Base-by-base conservation (phyloP, 1,140 invertebrate genomes). In the Rhizoglyphus robini region DNA sequence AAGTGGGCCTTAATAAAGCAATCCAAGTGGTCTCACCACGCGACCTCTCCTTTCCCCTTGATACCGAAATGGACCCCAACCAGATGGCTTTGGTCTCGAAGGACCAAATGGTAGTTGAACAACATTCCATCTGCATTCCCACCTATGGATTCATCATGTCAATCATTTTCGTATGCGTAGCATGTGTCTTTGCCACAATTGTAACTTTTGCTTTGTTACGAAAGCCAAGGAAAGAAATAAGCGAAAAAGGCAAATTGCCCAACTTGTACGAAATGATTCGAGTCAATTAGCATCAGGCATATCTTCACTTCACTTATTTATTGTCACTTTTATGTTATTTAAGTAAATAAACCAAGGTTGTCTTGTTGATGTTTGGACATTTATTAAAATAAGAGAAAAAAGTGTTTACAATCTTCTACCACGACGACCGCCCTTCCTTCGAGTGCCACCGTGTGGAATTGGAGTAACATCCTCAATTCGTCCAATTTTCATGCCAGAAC, bases 401-500 rank as follows among this genome's bases (percentile, higher is more conserved):
- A 2, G 3, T 3, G n/a, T 60, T 86, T 96, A 99, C 82, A 99
- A 83, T 81, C 96, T 85, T 78, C 96, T 87, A 83, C 96, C 96
- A 81, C 96, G 86, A 75, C 96, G 85, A 82, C 96, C 96, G 76
- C 96, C 96, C 88, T 99, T 99, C 82, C 95, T 92, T 74, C 96
- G 86, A 23, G 95, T 99, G 34, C 90, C 90, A 79, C 99, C 96
- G 66, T 94, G 96, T 74, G 96, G 96, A 79, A 99, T 96, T 15
- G 96, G 96, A 8, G 96, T 99, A 0, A 99, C 96, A 83, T 99
- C 96, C 80, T 83, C 82, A 78, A 99, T 99, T 71, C 96, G 85
- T 47, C 96, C 96, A 77, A 99, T 99, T 77, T 97, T 98, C 90
- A 99, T 99, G 69, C 88, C 92, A 51, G 94, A 92, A 79, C 96